phyloP scores from a whole-genome alignment of 2,888 invertebrate species.

The Drosophila lacicola region DNA sequence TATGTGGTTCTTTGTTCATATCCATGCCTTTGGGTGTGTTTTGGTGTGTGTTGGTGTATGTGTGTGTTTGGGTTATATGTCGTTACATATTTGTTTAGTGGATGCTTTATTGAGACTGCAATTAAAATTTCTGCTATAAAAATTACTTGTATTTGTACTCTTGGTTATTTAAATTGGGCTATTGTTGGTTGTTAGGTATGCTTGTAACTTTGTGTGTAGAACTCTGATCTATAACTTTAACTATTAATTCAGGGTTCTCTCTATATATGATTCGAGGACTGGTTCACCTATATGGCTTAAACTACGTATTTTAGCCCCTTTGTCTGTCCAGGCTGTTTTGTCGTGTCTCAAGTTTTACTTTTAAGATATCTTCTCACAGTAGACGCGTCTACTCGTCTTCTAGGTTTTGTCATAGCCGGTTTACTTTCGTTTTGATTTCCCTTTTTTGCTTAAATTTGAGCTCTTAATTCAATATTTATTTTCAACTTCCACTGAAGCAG shows the following conservation, averaged over 20 bases:
- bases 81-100: slow-evolving; percentile 55
- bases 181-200: slow-evolving; percentile 81
- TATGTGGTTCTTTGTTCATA: slow-evolving; percentile 35
- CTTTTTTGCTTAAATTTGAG: slow-evolving; percentile 11
- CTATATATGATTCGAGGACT: slow-evolving; percentile 24
- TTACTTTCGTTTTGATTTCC: slow-evolving; percentile 26
- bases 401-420: slow-evolving; percentile 50
- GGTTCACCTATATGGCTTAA: slow-evolving; percentile 46
- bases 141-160: slow-evolving; percentile 85
- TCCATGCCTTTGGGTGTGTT: slow-evolving; percentile 61
- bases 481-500: slow-evolving; percentile 65
- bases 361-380: neutral
- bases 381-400: slow-evolving; percentile 4
- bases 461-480: slow-evolving; percentile 18
- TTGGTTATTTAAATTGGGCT: slow-evolving; percentile 85
- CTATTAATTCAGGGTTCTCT: slow-evolving; percentile 38
- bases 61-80: slow-evolving; percentile 37
- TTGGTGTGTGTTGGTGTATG: slow-evolving; percentile 26
- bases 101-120: slow-evolving; percentile 82
- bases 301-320: slow-evolving; percentile 48
- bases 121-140: slow-evolving; percentile 83
- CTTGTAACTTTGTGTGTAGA: slow-evolving; percentile 70
- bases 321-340: slow-evolving; percentile 56
- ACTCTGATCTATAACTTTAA: slow-evolving; percentile 53
- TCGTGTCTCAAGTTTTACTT: slow-evolving; percentile 27